Evolutionary conservation across 1,140 invertebrate genomes (phyloP), one percentile per base, ranked within the genome.

Genomic region (Hylyphantes graminicola): DNA sequence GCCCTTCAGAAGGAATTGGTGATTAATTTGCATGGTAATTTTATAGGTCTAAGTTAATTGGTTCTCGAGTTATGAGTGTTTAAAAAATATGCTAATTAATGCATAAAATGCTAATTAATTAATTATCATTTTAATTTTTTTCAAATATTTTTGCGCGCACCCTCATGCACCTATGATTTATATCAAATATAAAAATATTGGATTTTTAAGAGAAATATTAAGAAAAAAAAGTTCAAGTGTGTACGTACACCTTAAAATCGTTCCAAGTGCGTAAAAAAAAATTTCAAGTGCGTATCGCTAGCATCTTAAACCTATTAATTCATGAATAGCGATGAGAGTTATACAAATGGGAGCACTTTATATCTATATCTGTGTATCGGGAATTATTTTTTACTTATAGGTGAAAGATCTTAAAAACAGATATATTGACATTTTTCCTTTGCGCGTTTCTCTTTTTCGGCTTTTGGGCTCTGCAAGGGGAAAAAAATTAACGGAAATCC

Each of bases 401-500:
- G 64, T 48, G 50, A 17, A 70, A 59, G 76, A 78, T 61, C 65
- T 70, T 70, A 35, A 70, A 80, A 80, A 70, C 77, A 80, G 77
- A 80, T 80, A 80, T 80, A 80, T 80, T 70, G 77, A 80, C 77
- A 70, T 80, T 80, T 68, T 6, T 17, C 7, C 19, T 8, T n/a
- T 21, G 48, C n/a, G 48, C 15, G 48, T 13, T n/a, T 17, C 15
- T 57, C 7, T 21, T 15, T 65, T 57, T 80, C 59, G 21, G 64
- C 77, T 80, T 80, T 70, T 80, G 76, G 67, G 67, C 76, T 53
- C 63, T 53, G 35, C 8, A 51, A 15, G 53, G 21, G n/a, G 13
- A 17, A 75, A 83, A 83, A 83, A 83, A 83, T 83, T 83, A 83
- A 83, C 68, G 70, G 80, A 83, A 83, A 83, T 83, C 80, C 80